Evolutionary conservation across 2,797 vertebrate genomes (phyloP).

Genomic region (Nyctalus aviator): DNA sequence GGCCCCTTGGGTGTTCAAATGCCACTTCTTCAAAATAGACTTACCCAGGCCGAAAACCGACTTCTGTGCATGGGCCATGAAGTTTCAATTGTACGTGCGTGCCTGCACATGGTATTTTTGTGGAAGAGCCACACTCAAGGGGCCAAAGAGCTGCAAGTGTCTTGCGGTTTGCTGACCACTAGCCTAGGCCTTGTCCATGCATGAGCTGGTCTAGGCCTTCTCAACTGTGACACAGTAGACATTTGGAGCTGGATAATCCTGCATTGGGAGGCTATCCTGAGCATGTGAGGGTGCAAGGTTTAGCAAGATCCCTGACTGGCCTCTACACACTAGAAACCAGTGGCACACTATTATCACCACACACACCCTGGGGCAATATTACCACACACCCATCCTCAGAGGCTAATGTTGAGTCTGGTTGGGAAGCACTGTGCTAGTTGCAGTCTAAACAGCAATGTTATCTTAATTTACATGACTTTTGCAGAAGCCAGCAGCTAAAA

Average conservation of each 20-base stretch:
- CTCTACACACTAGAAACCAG: background rate
- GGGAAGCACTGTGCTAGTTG: background rate
- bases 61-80: no score
- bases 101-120: no score
- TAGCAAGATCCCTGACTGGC: background rate
- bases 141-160: no score
- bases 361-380: background rate
- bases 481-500: background rate
- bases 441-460: background rate
- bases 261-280: background rate
- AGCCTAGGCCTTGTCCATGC: background rate
- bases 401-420: background rate
- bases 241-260: background rate
- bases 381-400: background rate
- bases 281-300: background rate
- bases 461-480: background rate
- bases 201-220: background rate
- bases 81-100: no score
- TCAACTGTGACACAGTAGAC: background rate
- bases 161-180: no score
- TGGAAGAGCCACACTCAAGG: no score
- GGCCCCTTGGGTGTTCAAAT: no score
- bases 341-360: no score
- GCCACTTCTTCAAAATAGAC: no score
- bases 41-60: no score